phyloP scores from a whole-genome alignment of 2,888 invertebrate genomes.

The Pteria penguin region DNA sequence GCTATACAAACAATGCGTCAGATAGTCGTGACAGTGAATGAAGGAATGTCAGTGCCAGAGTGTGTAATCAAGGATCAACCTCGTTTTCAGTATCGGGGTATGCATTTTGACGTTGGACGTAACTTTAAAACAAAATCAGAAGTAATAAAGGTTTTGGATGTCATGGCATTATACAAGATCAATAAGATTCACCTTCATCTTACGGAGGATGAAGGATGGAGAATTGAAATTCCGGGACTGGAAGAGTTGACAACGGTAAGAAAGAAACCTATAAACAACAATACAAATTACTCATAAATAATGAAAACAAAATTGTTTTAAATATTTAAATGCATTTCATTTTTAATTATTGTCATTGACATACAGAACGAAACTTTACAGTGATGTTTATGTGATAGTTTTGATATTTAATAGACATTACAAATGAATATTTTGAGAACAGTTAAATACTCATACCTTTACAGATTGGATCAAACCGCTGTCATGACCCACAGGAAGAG shows the following conservation, averaged over 20 bases:
- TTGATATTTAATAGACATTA: too few relatives aligned
- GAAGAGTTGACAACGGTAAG: slow-evolving; percentile 74
- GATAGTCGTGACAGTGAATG: slow-evolving; percentile 38
- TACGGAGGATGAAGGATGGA: slow-evolving; percentile 78
- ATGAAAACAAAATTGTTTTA: too few relatives aligned
- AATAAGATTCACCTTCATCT: slow-evolving; percentile 77
- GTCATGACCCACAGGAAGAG: slow-evolving; percentile 67
- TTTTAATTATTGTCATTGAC: too few relatives aligned
- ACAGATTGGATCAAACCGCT: slow-evolving; percentile 70
- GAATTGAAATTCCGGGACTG: slow-evolving; percentile 76
- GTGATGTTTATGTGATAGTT: too few relatives aligned
- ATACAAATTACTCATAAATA: too few relatives aligned
- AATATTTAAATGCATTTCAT: too few relatives aligned
- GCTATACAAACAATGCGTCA: slow-evolving; percentile 66
- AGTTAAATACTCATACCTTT: too few relatives aligned
- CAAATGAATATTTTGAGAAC: too few relatives aligned
- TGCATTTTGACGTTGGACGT: slow-evolving; percentile 76
- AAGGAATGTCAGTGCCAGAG: slow-evolving; percentile 38
- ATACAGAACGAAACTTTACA: too few relatives aligned
- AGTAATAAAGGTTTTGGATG: slow-evolving; percentile 66
- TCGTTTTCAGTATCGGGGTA: slow-evolving; percentile 72
- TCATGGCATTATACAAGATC: slow-evolving; percentile 77
- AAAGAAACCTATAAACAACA: too few relatives aligned
- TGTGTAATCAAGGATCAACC: slow-evolving; percentile 65
- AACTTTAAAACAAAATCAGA: slow-evolving; percentile 71